Conservation (phyloP, 1,140 invertebrate species). For the Scaptomyza hsui region DNA sequence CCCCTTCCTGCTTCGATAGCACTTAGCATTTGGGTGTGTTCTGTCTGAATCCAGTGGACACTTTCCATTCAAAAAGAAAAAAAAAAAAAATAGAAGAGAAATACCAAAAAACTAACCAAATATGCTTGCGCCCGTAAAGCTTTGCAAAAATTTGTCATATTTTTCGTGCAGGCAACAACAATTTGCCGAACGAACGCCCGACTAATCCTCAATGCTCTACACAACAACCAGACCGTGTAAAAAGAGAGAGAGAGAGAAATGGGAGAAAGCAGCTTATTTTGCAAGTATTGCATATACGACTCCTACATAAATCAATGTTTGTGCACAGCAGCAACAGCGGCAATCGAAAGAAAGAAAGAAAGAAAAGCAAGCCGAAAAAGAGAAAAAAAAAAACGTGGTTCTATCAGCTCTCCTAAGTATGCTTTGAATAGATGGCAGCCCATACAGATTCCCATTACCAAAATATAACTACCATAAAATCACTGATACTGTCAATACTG, state of each 20-base stretch:
- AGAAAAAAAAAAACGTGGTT: slow-evolving; percentile 25
- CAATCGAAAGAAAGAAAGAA: slow-evolving; percentile 3
- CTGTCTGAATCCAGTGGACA: background rate
- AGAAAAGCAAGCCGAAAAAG: background rate
- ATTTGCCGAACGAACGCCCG: slow-evolving; percentile 4
- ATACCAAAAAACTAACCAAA: background rate
- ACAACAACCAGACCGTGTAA: background rate
- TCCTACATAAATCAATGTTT: slow-evolving; percentile 63
- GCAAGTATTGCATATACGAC: slow-evolving; percentile 26
- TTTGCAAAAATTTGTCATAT: slow-evolving; percentile 15
- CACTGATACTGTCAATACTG: slow-evolving; percentile 47
- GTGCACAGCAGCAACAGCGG: background rate
- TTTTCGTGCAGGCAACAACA: background rate
- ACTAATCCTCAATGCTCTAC: background rate
- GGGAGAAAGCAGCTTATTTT: slow-evolving; percentile 27
- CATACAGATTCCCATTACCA: slow-evolving; percentile 16
- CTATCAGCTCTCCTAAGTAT: slow-evolving; percentile 33
- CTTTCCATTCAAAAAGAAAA: slow-evolving; percentile 1
- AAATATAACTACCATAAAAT: slow-evolving; percentile 47
- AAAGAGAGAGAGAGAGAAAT: background rate
- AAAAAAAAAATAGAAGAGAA: background rate
- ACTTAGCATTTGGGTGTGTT: background rate
- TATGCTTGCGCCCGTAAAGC: slow-evolving; percentile 7
- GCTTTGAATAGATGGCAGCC: slow-evolving; percentile 46
- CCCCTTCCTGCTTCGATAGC: background rate